A percentile compares a stretch with the other conserved stretches of the same genome.
These are phyloP conservation scores for Dolichomitus sp. DNA, from an alignment of 2,888 invertebrate genomes.

Conservation along the genomic window DNA sequence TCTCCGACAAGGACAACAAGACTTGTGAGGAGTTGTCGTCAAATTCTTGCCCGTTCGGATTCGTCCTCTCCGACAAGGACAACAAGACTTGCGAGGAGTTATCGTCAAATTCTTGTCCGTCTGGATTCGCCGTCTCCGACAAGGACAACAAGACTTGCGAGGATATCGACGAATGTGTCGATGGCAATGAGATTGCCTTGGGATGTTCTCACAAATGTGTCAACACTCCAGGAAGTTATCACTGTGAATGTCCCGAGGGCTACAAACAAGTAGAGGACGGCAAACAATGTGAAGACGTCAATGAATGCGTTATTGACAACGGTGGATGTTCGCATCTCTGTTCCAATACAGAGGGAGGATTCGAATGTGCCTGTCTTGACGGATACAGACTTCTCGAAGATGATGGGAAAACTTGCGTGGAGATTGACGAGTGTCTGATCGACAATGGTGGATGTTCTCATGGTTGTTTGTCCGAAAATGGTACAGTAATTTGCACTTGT, in stretches of 20 bases:
- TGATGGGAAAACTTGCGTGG: conserved; percentile 82
- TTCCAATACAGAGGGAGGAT: conserved; percentile 80
- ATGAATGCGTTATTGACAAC: conserved; percentile 86
- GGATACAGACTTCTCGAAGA: conserved; percentile 86
- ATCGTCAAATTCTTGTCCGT: too few relatives aligned
- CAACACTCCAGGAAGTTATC: conserved; percentile 89
- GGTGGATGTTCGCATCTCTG: conserved; percentile 88
- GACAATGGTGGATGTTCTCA: conserved; percentile 87
- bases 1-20: conserved; percentile 67
- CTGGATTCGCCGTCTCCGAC: too few relatives aligned
- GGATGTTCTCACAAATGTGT: conserved; percentile 87
- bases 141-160: conserved; percentile 72
- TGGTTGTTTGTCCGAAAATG: conserved; percentile 87
- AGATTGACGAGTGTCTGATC: conserved; percentile 88
- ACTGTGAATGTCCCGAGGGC: conserved; percentile 88
- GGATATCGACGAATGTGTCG: conserved; percentile 87
- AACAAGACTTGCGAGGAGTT: too few relatives aligned
- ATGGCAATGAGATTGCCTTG: conserved; percentile 73
- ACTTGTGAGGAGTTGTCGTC: too few relatives aligned
- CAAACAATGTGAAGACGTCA: conserved; percentile 81
- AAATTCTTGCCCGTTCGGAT: too few relatives aligned
- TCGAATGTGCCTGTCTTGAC: conserved; percentile 85
- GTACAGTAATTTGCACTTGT: conserved; percentile 87
- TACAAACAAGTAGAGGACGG: conserved; percentile 85
- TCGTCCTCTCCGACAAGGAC: too few relatives aligned